Evolutionary conservation across 2,797 vertebrate species (phyloP).

Genomic region (Galaxias olidus): DNA sequence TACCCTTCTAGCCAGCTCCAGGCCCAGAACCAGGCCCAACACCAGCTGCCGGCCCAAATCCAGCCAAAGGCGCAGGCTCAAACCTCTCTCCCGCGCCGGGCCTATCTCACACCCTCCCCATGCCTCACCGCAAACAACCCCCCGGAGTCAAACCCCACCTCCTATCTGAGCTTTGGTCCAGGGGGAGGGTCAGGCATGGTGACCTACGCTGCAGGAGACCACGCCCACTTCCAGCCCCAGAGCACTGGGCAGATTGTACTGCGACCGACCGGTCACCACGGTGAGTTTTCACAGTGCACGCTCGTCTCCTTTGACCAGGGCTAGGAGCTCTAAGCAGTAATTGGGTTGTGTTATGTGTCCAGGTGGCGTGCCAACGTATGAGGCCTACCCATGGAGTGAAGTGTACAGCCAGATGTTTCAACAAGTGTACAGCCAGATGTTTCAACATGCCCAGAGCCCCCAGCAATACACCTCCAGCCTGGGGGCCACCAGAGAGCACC

Average conservation of each 20-base stretch:
- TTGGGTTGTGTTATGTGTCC: slow-evolving; percentile 1
- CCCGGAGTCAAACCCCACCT: slow-evolving; percentile 61
- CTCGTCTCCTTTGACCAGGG: too few relatives aligned
- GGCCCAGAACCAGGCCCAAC: slow-evolving; percentile 16
- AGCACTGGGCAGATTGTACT: slow-evolving; percentile 70
- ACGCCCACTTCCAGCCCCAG: slow-evolving; percentile 72
- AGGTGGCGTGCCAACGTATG: slow-evolving; percentile 57
- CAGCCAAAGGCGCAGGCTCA: slow-evolving; percentile 25
- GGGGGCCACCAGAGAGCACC: slow-evolving; percentile 44
- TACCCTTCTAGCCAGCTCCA: slow-evolving; percentile 58
- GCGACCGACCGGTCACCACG: slow-evolving; percentile 71
- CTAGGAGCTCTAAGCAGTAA: too few relatives aligned
- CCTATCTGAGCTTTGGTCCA: slow-evolving; percentile 73
- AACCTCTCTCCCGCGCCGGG: slow-evolving; percentile 64
- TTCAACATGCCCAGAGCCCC: slow-evolving; percentile 57
- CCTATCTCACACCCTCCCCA: slow-evolving; percentile 75
- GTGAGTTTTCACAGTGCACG: slow-evolving; percentile 43
- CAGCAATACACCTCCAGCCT: slow-evolving; percentile 56
- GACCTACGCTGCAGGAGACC: slow-evolving; percentile 67
- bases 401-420: slow-evolving; percentile 67
- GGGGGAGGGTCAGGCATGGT: slow-evolving; percentile 63
- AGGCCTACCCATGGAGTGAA: slow-evolving; percentile 78
- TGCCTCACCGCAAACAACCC: slow-evolving; percentile 70
- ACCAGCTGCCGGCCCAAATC: slow-evolving; percentile 25
- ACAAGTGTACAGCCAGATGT: too few relatives aligned